Evolutionary conservation across 2,113 vertebrate genomes (phyloP).

Genomic region (Callorhinus ursinus): DNA sequence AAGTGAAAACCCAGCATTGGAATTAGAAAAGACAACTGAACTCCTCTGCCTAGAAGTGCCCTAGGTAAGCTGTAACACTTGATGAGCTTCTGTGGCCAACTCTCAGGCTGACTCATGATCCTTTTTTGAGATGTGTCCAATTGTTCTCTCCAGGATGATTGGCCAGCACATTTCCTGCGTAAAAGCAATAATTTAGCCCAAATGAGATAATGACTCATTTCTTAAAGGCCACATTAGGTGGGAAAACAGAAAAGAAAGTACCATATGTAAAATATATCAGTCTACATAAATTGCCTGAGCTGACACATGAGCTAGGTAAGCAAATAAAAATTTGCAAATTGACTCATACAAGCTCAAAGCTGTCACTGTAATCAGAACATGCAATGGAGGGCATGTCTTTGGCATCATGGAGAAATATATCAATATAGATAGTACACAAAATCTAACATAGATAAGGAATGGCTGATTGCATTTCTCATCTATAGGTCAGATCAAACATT

Average conservation of each 20-base stretch:
- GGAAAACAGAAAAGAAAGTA: slow-evolving; percentile 54
- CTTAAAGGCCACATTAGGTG: slow-evolving; percentile 27
- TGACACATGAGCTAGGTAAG: not conserved
- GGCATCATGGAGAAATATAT: not conserved
- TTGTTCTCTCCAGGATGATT: not conserved
- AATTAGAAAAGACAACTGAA: not conserved
- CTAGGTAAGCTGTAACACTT: not conserved
- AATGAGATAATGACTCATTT: slow-evolving; percentile 24
- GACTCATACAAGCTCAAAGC: not conserved
- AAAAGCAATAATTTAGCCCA: slow-evolving; percentile 33
- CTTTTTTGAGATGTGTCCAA: not conserved
- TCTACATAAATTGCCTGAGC: not conserved
- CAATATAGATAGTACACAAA: not conserved
- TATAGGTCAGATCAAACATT: not conserved
- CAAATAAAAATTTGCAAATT: not conserved
- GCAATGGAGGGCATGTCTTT: not conserved
- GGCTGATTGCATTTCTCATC: not conserved
- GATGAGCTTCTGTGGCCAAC: not conserved
- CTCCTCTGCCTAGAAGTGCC: not conserved
- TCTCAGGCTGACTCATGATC: not conserved
- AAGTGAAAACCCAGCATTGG: not conserved
- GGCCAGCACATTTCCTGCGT: not conserved
- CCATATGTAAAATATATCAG: slow-evolving; percentile 36
- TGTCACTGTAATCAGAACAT: not conserved
- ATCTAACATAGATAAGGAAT: not conserved